These are phyloP conservation scores for Elachura formosa DNA, from an alignment of 2,113 vertebrate genomes.

Conservation along the genomic window DNA sequence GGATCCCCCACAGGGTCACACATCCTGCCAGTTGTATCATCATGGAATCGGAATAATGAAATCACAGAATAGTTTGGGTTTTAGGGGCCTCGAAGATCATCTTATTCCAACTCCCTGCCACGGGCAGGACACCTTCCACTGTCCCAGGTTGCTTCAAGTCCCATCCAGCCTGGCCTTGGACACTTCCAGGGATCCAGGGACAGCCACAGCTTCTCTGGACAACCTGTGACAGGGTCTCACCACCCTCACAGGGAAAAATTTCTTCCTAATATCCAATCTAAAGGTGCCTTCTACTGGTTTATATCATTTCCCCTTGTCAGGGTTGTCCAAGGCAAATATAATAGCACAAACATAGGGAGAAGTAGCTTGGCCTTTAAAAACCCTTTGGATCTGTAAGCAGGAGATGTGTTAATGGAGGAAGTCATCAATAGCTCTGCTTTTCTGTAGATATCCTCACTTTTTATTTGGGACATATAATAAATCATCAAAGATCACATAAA, in stretches of 20 bases:
- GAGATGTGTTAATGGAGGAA: neutral
- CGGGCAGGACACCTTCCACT: neutral
- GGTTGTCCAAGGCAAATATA: neutral
- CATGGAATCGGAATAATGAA: neutral
- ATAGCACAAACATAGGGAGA: neutral
- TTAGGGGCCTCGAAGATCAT: neutral
- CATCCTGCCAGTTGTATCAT: neutral
- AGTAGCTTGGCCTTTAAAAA: neutral
- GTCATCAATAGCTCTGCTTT: neutral
- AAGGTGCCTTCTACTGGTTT: neutral
- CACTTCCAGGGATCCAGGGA: neutral
- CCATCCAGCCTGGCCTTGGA: fast-evolving
- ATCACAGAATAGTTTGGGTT: neutral
- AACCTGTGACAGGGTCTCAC: fast-evolving
- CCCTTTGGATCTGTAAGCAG: neutral
- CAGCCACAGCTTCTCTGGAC: neutral
- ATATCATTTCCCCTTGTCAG: neutral
- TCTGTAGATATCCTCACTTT: neutral
- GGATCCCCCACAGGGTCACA: neutral
- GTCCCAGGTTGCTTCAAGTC: neutral
- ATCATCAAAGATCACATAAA: neutral
- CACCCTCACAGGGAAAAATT: neutral
- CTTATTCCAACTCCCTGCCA: fast-evolving
- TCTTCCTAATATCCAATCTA: neutral
- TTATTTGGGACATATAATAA: neutral